These are phyloP conservation scores for Picathartes gymnocephalus DNA, from an alignment of 2,113 vertebrate species.

Conservation along the genomic window DNA sequence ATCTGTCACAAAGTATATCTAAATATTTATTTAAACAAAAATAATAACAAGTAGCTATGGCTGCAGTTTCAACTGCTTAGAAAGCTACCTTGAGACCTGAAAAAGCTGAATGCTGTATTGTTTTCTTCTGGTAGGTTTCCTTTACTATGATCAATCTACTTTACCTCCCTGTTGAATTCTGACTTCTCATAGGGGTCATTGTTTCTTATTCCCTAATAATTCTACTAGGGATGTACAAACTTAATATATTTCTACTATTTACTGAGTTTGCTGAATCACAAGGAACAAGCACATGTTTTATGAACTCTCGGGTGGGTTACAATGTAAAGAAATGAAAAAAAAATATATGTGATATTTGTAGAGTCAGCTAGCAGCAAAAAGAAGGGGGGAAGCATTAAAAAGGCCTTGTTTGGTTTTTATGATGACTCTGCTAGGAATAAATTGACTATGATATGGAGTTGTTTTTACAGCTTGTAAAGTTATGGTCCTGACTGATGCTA, in stretches of 20 bases:
- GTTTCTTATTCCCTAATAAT: slow-evolving; percentile 26
- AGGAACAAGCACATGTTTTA: slow-evolving; percentile 11
- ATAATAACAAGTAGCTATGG: not conserved
- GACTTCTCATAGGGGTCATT: not conserved
- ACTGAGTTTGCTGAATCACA: not conserved
- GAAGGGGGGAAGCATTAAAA: not conserved
- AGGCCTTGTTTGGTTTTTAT: not conserved
- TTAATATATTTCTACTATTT: slow-evolving; percentile 30
- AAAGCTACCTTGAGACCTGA: not conserved
- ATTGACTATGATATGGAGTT: not conserved
- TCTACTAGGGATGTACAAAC: slow-evolving; percentile 9
- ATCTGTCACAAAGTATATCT: not conserved
- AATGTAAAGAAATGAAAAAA: slow-evolving; percentile 30
- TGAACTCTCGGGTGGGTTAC: slow-evolving; percentile 4
- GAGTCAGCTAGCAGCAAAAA: slow-evolving; percentile 2
- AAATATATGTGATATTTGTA: not conserved
- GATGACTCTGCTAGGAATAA: not conserved
- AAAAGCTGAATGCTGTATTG: not conserved
- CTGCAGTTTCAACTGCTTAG: not conserved
- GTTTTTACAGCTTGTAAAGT: not conserved
- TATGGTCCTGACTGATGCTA: not conserved
- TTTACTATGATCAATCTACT: not conserved
- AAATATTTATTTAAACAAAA: not conserved
- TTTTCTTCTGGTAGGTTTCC: slow-evolving; percentile 13
- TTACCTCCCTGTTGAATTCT: slow-evolving; percentile 13